These are phyloP conservation scores for Drosophila anceps DNA, from an alignment of 2,888 invertebrate species.

Conservation along the genomic window DNA sequence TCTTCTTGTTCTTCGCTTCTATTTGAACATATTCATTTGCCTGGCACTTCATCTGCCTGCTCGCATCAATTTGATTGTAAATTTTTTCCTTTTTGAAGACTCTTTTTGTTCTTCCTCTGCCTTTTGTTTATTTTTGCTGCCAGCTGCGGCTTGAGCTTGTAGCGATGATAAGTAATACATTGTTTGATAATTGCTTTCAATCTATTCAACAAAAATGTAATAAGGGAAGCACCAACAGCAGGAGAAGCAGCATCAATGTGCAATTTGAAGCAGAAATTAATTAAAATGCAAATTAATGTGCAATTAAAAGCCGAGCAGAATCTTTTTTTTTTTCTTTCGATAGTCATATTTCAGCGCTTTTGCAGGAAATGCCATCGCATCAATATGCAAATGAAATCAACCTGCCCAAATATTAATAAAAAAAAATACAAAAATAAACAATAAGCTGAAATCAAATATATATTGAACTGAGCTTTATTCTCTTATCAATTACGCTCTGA, in stretches of 20 bases:
- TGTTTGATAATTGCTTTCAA: slow-evolving; percentile 68
- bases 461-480: neutral
- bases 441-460: slow-evolving; percentile 18
- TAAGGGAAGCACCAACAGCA: neutral
- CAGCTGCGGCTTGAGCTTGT: slow-evolving; percentile 38
- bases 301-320: slow-evolving; percentile 56
- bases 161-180: slow-evolving; percentile 36
- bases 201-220: slow-evolving; percentile 43
- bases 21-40: slow-evolving; percentile 53
- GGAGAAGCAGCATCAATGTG: slow-evolving; percentile 3
- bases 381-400: slow-evolving; percentile 45
- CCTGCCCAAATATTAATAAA: neutral
- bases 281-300: slow-evolving; percentile 74
- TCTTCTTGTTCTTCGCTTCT: neutral
- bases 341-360: slow-evolving; percentile 28
- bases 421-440: neutral
- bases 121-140: slow-evolving; percentile 48
- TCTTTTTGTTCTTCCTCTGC: neutral
- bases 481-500: slow-evolving; percentile 8
- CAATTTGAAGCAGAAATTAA: slow-evolving; percentile 54
- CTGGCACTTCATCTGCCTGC: slow-evolving; percentile 7
- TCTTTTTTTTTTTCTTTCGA: slow-evolving; percentile 7
- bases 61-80: slow-evolving; percentile 63
- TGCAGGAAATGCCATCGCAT: slow-evolving; percentile 29
- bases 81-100: slow-evolving; percentile 48